Conservation (phyloP, 2,113 vertebrate species). For the Nibea coibor region DNA sequence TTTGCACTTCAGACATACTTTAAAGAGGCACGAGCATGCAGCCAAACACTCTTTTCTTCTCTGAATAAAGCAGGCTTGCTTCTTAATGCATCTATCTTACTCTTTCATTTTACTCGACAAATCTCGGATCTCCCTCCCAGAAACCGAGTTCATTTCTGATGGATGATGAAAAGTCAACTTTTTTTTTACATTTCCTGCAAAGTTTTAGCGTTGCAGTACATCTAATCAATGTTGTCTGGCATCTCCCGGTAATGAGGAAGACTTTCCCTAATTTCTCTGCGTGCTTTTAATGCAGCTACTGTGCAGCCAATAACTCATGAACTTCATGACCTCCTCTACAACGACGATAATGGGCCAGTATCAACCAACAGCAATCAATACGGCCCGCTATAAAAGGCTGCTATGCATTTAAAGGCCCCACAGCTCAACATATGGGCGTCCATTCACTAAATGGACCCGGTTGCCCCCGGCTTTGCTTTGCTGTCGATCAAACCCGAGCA, state of each 20-base stretch:
- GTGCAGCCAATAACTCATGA: constrained; percentile 22
- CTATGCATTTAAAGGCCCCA: constrained; percentile 50
- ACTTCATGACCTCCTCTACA: constrained; percentile 46
- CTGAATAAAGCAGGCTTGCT: background rate
- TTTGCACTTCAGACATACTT: background rate
- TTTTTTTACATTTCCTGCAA: background rate
- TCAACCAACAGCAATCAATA: constrained; percentile 65
- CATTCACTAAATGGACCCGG: constrained; percentile 53
- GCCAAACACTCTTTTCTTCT: background rate
- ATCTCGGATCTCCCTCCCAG: background rate
- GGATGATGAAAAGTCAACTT: too few species aligned
- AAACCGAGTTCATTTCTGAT: background rate
- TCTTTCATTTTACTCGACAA: background rate
- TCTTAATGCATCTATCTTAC: too few species aligned
- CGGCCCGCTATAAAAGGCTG: constrained; percentile 50
- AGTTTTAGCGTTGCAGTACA: background rate
- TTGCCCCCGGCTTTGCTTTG: constrained; percentile 20
- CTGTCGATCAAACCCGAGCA: constrained; percentile 58
- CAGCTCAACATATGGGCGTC: constrained; percentile 52
- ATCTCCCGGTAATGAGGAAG: constrained; percentile 19
- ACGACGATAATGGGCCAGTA: constrained; percentile 40
- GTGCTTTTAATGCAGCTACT: constrained; percentile 28
- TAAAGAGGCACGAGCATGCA: background rate
- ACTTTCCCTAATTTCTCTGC: background rate
- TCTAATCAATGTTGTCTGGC: background rate